phyloP scores from a whole-genome alignment of 2,888 invertebrate species.

The Deilephila porcellus region DNA sequence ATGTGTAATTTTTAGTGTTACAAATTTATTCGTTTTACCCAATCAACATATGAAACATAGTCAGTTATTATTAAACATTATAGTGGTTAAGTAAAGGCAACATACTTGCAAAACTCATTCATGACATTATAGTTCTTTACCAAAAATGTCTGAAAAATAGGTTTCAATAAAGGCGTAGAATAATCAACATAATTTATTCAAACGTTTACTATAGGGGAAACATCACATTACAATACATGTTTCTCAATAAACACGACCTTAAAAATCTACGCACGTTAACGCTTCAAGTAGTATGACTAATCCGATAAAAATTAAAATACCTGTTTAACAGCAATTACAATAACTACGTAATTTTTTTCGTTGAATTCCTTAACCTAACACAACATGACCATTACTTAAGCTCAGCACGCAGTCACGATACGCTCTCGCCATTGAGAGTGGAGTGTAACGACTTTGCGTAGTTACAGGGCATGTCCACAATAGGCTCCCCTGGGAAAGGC shows the following conservation, averaged over 20 bases:
- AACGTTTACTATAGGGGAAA: not conserved
- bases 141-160: not conserved
- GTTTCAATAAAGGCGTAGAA: not conserved
- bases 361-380: not conserved
- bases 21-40: too few species aligned
- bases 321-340: not conserved
- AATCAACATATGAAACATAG: too few species aligned
- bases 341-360: not conserved
- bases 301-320: conserved; percentile 7
- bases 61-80: too few species aligned
- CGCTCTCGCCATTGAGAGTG: conserved; percentile 36
- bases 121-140: too few species aligned
- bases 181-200: not conserved
- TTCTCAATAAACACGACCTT: not conserved
- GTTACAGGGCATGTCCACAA: conserved; percentile 74
- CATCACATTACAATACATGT: not conserved
- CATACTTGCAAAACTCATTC: too few species aligned
- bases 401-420: conserved; percentile 41
- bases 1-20: too few species aligned
- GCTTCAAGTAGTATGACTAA: not conserved
- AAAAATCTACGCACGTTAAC: conserved; percentile 7
- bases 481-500: conserved; percentile 84
- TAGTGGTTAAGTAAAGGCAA: too few species aligned
- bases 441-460: conserved; percentile 37
- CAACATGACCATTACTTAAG: not conserved